Conservation (phyloP, 2,888 invertebrate species). For the Pseudococcus viburni region DNA sequence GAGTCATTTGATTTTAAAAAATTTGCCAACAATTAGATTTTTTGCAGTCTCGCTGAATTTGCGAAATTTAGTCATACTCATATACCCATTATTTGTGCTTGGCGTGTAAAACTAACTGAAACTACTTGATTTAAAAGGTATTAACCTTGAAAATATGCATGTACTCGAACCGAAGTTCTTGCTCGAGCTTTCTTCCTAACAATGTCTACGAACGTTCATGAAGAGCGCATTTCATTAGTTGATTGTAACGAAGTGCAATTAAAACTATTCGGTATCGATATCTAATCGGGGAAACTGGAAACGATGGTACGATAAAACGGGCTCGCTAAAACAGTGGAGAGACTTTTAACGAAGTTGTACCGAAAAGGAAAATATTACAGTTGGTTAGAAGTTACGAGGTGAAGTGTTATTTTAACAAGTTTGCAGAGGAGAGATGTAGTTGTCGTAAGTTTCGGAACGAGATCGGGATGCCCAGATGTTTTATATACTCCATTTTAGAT, state of each 20-base stretch:
- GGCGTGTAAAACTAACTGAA: no score
- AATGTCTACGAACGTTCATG: background rate
- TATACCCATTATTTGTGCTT: no score
- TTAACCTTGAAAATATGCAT: background rate
- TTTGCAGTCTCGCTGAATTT: no score
- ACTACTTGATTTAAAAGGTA: background rate
- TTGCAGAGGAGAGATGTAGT: background rate
- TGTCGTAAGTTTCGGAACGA: background rate
- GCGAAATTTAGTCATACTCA: no score
- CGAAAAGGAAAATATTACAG: conserved; percentile 41
- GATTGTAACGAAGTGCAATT: conserved; percentile 4
- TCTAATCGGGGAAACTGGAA: background rate
- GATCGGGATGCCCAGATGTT: conserved; percentile 15
- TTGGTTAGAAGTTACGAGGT: background rate
- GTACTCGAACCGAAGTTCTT: background rate
- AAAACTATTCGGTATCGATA: conserved; percentile 4
- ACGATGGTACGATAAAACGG: background rate
- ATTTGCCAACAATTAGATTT: no score
- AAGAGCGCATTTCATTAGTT: conserved; percentile 22
- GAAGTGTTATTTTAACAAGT: conserved; percentile 49
- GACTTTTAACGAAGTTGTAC: conserved; percentile 24
- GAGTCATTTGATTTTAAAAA: no score
- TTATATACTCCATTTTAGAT: conserved; percentile 13
- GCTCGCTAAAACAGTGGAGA: background rate
- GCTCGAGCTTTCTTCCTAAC: background rate